Evolutionary conservation across 2,888 invertebrate genomes (phyloP).

Genomic region (Zaprionus obscuricornis): DNA sequence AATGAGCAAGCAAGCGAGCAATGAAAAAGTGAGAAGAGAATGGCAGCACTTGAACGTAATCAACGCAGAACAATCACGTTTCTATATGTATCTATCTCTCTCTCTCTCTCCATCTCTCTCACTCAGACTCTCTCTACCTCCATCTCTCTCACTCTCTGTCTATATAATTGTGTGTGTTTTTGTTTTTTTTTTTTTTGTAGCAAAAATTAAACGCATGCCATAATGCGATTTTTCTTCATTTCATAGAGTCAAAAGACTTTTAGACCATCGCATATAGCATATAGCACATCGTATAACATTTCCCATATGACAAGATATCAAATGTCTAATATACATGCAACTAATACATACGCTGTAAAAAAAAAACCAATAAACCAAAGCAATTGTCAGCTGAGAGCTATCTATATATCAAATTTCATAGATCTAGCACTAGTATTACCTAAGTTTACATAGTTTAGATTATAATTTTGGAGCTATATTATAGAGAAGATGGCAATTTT

Average conservation of each 20-base stretch:
- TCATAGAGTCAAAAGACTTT: constrained; percentile 18
- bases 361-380: too few species aligned
- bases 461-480: too few species aligned
- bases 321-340: too few species aligned
- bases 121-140: too few species aligned
- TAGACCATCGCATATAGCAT: constrained; percentile 18
- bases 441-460: too few species aligned
- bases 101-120: too few species aligned
- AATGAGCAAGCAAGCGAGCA: neutral
- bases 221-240: constrained; percentile 72
- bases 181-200: constrained; percentile 48
- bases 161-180: constrained; percentile 1
- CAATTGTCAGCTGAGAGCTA: too few species aligned
- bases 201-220: constrained; percentile 73
- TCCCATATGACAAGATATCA: constrained; percentile 17
- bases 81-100: neutral
- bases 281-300: constrained; percentile 12
- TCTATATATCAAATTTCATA: too few species aligned
- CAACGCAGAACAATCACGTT: constrained; percentile 55
- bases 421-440: too few species aligned
- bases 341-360: constrained; percentile 5
- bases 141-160: neutral
- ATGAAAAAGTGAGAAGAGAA: neutral
- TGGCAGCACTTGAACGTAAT: constrained; percentile 56
- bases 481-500: too few species aligned